Base-by-base conservation (phyloP, 2,888 invertebrate species). In the Ornithoptera priamus region DNA sequence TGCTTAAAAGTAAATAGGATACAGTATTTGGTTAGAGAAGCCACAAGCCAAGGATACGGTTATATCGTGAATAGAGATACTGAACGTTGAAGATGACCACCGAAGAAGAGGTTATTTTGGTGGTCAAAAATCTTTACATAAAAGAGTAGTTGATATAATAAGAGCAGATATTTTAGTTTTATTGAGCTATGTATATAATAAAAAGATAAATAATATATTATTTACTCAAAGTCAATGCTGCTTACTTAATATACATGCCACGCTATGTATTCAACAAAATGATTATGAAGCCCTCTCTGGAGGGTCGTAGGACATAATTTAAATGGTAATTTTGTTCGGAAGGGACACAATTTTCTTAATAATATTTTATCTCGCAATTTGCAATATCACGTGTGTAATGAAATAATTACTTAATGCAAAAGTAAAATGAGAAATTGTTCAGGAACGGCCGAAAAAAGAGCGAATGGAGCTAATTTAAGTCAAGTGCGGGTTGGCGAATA, bases 281-380 rank as follows among this genome's bases (percentile, higher is more conserved):
- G 18, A 30, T 22, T 24, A 53, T 63, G 24, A 53, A 7, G n/a
- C 4, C 42, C 42, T 62, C 50, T 50, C 50, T 18, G 24, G 62
- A 62, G 62, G 24, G 20, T 12, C 10, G 42, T 62, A 62, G 36
- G 59, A 17, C 39, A 20, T 57, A 42, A 65, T 57, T 65, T 65
- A 39, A 58, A 65, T 65, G 39, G n/a, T 65, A 65, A 57, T 64
- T 64, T 65, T 65, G 64, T 57, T 58, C 3, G 20, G 42, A 24
- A 24, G 50, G 22, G 17, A 62, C 18, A 50, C 18, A 62, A 62
- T 18, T 62, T 62, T 62, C 62, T 62, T 24, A n/a, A 53, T 24
- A 62, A 17, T 24, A 24, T 62, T 24, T 18, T 15, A 60, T 36
- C 60, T 30, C 60, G 17, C 15, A 53, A 12, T 53, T 53, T 53